A percentile compares a stretch with the other conserved stretches of the same genome.
Conservation (phyloP, 2,797 vertebrate genomes). For the Neosilurus mollespiculum region DNA sequence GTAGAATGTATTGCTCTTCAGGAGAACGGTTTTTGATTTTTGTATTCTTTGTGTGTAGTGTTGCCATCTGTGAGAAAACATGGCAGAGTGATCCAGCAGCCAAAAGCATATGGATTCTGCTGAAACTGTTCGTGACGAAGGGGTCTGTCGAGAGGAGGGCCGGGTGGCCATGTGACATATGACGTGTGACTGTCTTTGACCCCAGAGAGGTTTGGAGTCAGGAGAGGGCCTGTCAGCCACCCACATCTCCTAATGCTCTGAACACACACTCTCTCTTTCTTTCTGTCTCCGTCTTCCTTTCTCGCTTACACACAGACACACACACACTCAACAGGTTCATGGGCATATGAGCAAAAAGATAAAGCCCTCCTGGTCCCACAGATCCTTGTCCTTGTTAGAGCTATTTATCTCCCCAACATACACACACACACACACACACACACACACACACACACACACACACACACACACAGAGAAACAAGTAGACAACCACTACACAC, state of each 20-base stretch:
- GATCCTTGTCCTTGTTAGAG: conserved; percentile 52
- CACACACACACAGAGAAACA: conserved; percentile 3
- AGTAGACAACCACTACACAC: background rate
- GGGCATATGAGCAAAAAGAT: conserved; percentile 52
- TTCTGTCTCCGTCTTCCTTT: conserved; percentile 38
- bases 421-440: conserved; percentile 10
- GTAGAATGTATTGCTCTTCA: background rate
- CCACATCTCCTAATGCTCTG: conserved; percentile 47
- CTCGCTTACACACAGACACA: conserved; percentile 27
- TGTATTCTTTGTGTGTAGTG: conserved; percentile 19
- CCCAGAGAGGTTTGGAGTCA: conserved; percentile 26
- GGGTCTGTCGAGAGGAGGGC: background rate
- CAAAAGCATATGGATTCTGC: conserved; percentile 34
- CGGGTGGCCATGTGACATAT: conserved; percentile 1
- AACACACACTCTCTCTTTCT: conserved; percentile 37
- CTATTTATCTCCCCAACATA: conserved; percentile 47
- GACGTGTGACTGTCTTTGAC: conserved; percentile 32
- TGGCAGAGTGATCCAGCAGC: conserved; percentile 16
- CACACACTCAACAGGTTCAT: conserved; percentile 29
- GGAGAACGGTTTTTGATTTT: background rate
- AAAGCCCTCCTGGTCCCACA: conserved; percentile 34
- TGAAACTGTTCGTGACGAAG: conserved; percentile 22
- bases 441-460: conserved; percentile 3
- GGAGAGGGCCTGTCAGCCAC: conserved; percentile 19
- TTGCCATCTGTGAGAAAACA: conserved; percentile 42